These are phyloP conservation scores for Drosophila pseudotakahashii DNA, from an alignment of 2,888 invertebrate species.

Conservation along the genomic window DNA sequence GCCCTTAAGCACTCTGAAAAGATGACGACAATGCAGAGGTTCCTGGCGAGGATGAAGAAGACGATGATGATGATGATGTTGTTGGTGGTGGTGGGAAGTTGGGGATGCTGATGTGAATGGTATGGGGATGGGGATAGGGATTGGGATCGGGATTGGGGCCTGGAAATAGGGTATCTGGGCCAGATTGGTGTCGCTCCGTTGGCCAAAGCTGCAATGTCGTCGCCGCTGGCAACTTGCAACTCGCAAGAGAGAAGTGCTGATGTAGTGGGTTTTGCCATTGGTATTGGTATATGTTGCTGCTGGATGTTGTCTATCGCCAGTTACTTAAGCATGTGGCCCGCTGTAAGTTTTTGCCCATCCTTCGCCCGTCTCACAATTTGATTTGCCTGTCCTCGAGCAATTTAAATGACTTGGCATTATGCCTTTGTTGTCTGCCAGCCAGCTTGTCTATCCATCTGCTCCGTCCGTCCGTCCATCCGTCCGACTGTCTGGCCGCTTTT, in stretches of 20 bases:
- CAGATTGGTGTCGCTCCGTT: conserved; percentile 72
- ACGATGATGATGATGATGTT: conserved; percentile 2
- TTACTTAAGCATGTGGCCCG: conserved; percentile 48
- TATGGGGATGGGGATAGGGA: conserved; percentile 2
- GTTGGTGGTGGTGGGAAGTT: neutral
- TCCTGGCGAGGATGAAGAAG: conserved; percentile 27
- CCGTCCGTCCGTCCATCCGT: conserved; percentile 30
- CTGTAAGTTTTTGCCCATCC: conserved; percentile 38
- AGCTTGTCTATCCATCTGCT: conserved; percentile 23
- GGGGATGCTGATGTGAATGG: neutral
- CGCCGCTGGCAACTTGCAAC: conserved; percentile 33
- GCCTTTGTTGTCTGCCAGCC: conserved; percentile 38
- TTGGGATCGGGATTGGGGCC: conserved; percentile 18
- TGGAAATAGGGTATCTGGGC: conserved; percentile 28
- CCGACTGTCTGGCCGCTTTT: conserved; percentile 60
- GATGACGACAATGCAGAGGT: conserved; percentile 63
- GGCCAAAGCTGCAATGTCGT: conserved; percentile 55
- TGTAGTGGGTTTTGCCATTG: too few relatives aligned
- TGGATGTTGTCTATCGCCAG: conserved; percentile 23
- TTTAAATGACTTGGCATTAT: conserved; percentile 68
- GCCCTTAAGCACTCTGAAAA: conserved; percentile 78
- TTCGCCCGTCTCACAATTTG: conserved; percentile 59
- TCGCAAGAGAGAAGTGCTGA: too few relatives aligned
- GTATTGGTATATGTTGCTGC: neutral
- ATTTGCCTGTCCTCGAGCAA: conserved; percentile 63